Conservation (phyloP, 2,888 invertebrate genomes). For the Oligia strigilis region DNA sequence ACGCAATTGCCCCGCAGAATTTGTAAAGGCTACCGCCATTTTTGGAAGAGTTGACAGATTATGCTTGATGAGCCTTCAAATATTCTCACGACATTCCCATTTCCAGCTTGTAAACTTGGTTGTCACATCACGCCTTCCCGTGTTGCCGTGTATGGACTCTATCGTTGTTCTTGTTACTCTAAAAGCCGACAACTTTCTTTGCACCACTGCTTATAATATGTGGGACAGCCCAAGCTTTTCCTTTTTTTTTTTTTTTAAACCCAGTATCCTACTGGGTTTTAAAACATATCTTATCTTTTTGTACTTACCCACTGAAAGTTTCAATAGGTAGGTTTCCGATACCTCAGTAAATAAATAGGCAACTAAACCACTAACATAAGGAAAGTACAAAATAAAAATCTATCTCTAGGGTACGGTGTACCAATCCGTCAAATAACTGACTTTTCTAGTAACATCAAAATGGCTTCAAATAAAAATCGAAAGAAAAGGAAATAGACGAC, state of each 20-base stretch:
- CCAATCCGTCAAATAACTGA: conserved; percentile 1
- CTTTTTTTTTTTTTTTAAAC: no score
- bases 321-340: not conserved
- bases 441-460: conserved; percentile 11
- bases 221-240: not conserved
- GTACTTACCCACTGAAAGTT: not conserved
- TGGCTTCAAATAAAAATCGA: conserved; percentile 11
- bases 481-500: conserved; percentile 15
- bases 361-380: not conserved
- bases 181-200: not conserved
- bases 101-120: not conserved
- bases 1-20: not conserved
- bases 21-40: not conserved
- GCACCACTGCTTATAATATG: not conserved
- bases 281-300: no score
- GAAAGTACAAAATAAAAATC: not conserved
- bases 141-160: not conserved
- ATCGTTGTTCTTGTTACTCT: not conserved
- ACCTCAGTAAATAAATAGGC: not conserved
- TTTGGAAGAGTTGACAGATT: not conserved
- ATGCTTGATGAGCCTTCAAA: no score
- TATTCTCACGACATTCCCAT: not conserved
- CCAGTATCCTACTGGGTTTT: not conserved
- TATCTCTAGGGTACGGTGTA: not conserved
- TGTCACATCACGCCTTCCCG: not conserved